A percentile compares a stretch with the other conserved stretches of the same genome.
Conservation (phyloP, 2,797 vertebrate genomes). For the Loris lydekkerianus region DNA sequence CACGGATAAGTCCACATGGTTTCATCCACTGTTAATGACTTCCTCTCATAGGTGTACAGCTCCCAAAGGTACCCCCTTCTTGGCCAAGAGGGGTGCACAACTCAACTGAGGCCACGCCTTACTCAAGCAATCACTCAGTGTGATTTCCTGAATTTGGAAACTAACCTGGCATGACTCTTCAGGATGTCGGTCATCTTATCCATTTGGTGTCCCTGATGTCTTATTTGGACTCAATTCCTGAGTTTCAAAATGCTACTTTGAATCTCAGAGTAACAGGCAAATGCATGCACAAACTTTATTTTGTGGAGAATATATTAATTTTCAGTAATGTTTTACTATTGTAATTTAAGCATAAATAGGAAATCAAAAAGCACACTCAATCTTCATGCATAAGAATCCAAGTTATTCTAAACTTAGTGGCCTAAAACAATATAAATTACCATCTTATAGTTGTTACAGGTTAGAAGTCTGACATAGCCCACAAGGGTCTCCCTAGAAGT, state of each 20-base stretch:
- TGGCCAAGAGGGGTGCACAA: not conserved
- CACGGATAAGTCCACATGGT: not conserved
- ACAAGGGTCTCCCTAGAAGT: too few relatives aligned
- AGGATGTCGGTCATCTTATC: not conserved
- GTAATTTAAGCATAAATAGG: not conserved
- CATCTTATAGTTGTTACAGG: not conserved
- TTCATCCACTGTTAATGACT: not conserved
- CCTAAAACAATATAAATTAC: not conserved
- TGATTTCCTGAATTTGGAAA: not conserved
- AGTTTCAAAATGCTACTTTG: not conserved
- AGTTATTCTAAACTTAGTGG: not conserved
- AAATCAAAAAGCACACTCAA: constrained; percentile 20
- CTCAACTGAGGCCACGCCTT: not conserved
- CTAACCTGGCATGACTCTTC: not conserved
- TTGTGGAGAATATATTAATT: not conserved
- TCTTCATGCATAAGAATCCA: not conserved
- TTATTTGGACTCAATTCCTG: not conserved
- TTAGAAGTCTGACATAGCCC: not conserved
- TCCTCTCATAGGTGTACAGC: not conserved
- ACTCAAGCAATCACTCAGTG: not conserved
- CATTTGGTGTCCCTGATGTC: not conserved
- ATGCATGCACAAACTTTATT: not conserved
- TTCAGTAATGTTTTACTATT: not conserved
- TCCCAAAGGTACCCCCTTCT: not conserved
- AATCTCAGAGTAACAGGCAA: not conserved